These are phyloP conservation scores for Leucophenga varia DNA, from an alignment of 1,140 invertebrate genomes.

Conservation along the genomic window DNA sequence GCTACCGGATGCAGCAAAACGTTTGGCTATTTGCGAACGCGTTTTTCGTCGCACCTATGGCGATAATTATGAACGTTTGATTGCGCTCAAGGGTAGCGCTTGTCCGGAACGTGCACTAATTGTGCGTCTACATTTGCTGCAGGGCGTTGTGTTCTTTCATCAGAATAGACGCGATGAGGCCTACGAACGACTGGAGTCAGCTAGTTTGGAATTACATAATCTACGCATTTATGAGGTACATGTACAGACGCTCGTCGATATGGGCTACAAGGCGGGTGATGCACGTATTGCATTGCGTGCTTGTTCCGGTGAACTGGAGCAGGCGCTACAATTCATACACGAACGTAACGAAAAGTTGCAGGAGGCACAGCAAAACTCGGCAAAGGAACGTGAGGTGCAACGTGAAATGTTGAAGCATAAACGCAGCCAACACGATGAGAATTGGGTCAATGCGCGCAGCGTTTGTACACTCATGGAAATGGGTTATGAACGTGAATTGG, in stretches of 20 bases:
- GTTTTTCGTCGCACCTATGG: conserved; percentile 71
- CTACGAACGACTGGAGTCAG: conserved; percentile 60
- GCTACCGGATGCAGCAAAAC: conserved; percentile 69
- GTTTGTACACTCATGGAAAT: conserved; percentile 63
- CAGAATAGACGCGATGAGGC: conserved; percentile 67
- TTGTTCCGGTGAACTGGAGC: conserved; percentile 61
- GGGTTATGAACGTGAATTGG: conserved; percentile 63
- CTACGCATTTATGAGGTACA: conserved; percentile 64
- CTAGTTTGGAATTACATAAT: conserved; percentile 62
- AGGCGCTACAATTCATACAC: conserved; percentile 67
- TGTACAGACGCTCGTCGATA: conserved; percentile 59
- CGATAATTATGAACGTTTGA: conserved; percentile 66
- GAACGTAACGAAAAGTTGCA: conserved; percentile 59
- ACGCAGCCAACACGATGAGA: conserved; percentile 3
- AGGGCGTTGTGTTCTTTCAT: conserved; percentile 75
- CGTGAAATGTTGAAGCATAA: conserved; percentile 25
- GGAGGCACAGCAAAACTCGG: conserved; percentile 58
- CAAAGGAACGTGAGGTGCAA: conserved; percentile 58
- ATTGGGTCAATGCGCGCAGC: conserved; percentile 23
- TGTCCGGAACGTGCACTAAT: conserved; percentile 72
- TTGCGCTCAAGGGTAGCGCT: conserved; percentile 64
- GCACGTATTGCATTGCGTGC: conserved; percentile 68
- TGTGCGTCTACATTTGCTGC: conserved; percentile 73
- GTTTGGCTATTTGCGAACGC: conserved; percentile 67
- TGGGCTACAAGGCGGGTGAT: conserved; percentile 65